Evolutionary conservation across 2,113 vertebrate genomes (phyloP).

Genomic region (Anarhynchus alexandrinus): DNA sequence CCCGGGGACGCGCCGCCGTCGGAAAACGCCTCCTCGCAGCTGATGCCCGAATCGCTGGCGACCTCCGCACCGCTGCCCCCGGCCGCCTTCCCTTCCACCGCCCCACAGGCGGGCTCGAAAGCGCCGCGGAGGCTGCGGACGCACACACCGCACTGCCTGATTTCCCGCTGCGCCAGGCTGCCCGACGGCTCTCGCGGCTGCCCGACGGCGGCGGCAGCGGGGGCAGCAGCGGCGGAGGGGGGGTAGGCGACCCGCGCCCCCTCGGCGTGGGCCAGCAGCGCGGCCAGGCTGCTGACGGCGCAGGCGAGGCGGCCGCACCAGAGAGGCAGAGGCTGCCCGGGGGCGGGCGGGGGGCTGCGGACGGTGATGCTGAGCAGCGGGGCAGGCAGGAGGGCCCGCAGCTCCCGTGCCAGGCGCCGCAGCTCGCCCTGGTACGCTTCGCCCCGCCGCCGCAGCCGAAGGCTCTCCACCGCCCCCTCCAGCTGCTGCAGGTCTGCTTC

Average conservation of each 20-base stretch:
- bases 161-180: conserved; percentile 82
- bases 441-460: conserved; percentile 83
- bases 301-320: conserved; percentile 88
- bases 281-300: conserved; percentile 86
- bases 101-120: conserved; percentile 76
- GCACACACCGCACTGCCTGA: conserved; percentile 88
- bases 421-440: conserved; percentile 86
- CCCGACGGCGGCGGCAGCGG: not conserved
- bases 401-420: conserved; percentile 80
- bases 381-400: conserved; percentile 85
- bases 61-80: conserved; percentile 5
- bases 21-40: conserved; percentile 70
- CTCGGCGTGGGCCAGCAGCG: conserved; percentile 81
- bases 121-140: conserved; percentile 83
- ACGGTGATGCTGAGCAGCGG: conserved; percentile 87
- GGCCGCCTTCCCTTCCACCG: not conserved
- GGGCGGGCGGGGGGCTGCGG: conserved; percentile 81
- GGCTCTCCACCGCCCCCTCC: conserved; percentile 86
- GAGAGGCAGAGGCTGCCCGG: conserved; percentile 75
- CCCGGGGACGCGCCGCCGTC: conserved; percentile 7
- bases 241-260: not conserved
- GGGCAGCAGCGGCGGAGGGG: not conserved
- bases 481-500: conserved; percentile 89
- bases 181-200: conserved; percentile 32
- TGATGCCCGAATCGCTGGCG: conserved; percentile 76